Base-by-base conservation (phyloP, 2,797 vertebrate species). In the Corythornis leucogaster region DNA sequence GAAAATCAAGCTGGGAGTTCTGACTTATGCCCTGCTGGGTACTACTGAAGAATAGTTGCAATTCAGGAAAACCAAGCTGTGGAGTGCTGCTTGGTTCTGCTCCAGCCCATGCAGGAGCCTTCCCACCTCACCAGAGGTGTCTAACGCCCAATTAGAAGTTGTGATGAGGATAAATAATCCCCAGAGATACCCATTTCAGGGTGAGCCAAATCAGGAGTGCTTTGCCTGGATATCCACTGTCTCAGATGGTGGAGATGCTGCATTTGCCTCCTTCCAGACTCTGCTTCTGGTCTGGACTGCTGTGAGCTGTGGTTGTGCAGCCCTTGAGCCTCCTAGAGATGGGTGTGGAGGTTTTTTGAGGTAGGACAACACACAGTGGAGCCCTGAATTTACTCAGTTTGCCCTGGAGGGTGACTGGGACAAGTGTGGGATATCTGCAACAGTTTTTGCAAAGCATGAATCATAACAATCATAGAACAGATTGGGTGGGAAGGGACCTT, bases 221-320 rank as follows among this genome's bases (percentile, higher is more conserved):
- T 87, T 87, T 75, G 17, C 50, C 5, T 19, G 35, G 25, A 11
- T 48, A 63, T 54, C 21, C 16, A 25, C 53, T 3, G 1, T 2
- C 28, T 24, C n/a, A 58, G 24, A 30, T 0, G 5, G 45, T 69
- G 22, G 25, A 33, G 18, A 15, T 12, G 11, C 28, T 2, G 25
- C 2, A 2, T 17, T 69, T 0, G 0, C 3, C n/a, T 8, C 31
- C 28, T 76, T 71, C 16, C 25, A 50, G 58, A 5, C 46, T 26
- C 42, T 20, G 24, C 31, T 25, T 45, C 48, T 61, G n/a, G 10
- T 46, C 71, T n/a, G n/a, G 6, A 42, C 53, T 50, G 21, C 46
- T 45, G 26, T 1, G 12, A 21, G n/a, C n/a, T 38, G 51, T 50
- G 35, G 17, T n/a, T 30, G 48, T 4, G 15, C 45, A 57, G n/a